phyloP scores from a whole-genome alignment of 2,797 vertebrate species.

The Pangasius krempfi region DNA sequence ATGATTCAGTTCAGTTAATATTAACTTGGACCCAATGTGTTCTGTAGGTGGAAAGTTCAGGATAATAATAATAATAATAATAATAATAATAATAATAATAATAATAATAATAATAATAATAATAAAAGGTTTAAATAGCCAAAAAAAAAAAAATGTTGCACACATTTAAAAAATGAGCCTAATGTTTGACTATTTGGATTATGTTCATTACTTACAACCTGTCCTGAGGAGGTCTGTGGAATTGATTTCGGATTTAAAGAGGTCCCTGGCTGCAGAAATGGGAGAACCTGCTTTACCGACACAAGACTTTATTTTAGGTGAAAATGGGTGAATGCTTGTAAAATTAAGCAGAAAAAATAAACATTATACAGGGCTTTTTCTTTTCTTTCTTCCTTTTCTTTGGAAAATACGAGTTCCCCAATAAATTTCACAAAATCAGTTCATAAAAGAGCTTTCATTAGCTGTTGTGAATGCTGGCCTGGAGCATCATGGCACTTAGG shows the following conservation, averaged over 20 bases:
- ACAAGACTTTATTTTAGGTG: background rate
- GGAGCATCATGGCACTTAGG: background rate
- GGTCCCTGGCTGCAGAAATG: background rate
- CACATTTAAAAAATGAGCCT: background rate
- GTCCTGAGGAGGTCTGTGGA: background rate
- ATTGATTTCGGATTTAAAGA: background rate
- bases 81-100: too few species aligned
- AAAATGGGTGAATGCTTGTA: background rate
- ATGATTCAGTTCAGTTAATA: background rate
- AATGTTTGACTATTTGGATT: background rate
- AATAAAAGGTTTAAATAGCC: background rate
- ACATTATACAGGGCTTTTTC: background rate
- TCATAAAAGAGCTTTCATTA: background rate
- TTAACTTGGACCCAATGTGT: background rate
- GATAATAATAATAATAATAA: background rate
- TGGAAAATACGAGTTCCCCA: background rate
- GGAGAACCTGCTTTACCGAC: background rate
- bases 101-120: background rate
- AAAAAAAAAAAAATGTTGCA: too few species aligned
- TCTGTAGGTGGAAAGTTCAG: background rate
- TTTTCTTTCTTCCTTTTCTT: background rate
- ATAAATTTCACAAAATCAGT: background rate
- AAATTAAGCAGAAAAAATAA: background rate
- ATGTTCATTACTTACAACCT: background rate
- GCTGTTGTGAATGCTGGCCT: background rate